These are phyloP conservation scores for Cyclura pinguis DNA, from an alignment of 2,797 vertebrate genomes.

Conservation along the genomic window DNA sequence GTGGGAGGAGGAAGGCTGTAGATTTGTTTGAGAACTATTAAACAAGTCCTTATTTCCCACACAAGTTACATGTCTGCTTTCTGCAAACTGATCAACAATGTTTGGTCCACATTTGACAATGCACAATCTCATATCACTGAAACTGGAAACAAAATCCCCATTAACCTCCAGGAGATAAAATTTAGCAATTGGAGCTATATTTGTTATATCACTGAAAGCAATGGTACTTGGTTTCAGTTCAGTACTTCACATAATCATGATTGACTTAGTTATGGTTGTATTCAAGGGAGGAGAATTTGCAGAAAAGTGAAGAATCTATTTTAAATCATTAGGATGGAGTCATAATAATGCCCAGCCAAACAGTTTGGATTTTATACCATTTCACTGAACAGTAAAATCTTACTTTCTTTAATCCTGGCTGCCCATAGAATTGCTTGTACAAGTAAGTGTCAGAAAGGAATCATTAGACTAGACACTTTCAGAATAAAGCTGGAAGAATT, in stretches of 20 bases:
- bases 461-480: neutral
- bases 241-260: slow-evolving; percentile 33
- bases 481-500: neutral
- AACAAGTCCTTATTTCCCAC: slow-evolving; percentile 60
- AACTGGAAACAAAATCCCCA: slow-evolving; percentile 45
- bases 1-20: slow-evolving; percentile 74
- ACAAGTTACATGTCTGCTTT: slow-evolving; percentile 69
- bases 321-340: neutral
- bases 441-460: too few relatives aligned
- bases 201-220: slow-evolving; percentile 10
- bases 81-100: slow-evolving; percentile 56
- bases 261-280: neutral
- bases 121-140: slow-evolving; percentile 48
- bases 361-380: neutral
- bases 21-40: slow-evolving; percentile 74
- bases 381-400: neutral
- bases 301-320: neutral
- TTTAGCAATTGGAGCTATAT: slow-evolving; percentile 55
- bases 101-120: slow-evolving; percentile 29
- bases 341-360: neutral
- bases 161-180: slow-evolving; percentile 40
- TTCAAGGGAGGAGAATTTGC: neutral
- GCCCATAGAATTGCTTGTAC: neutral
- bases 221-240: slow-evolving; percentile 38
- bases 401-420: neutral